phyloP scores from a whole-genome alignment of 2,888 invertebrate genomes.

The Tachystola acroxantha region DNA sequence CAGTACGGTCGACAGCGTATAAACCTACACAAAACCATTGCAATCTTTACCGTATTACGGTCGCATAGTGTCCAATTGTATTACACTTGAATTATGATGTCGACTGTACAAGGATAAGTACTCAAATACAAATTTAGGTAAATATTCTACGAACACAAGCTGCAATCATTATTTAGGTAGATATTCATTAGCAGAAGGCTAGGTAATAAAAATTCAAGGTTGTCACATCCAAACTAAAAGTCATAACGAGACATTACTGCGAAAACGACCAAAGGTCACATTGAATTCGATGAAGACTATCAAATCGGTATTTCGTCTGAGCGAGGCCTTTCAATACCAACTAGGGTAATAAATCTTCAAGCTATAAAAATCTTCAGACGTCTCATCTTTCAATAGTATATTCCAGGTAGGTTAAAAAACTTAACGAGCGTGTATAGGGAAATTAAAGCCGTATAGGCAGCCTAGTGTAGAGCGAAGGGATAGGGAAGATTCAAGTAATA shows the following conservation, averaged over 20 bases:
- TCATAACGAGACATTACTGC: slow-evolving; percentile 31
- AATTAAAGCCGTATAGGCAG: not conserved
- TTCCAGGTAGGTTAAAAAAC: not conserved
- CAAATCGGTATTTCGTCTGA: not conserved
- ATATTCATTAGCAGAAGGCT: slow-evolving; percentile 6
- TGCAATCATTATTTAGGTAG: slow-evolving; percentile 1
- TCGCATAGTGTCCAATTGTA: no score
- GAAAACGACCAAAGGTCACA: slow-evolving; percentile 40
- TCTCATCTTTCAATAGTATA: not conserved
- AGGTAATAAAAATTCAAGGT: slow-evolving; percentile 41
- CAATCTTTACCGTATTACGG: no score
- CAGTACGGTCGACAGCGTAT: no score
- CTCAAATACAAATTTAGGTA: not conserved
- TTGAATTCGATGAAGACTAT: not conserved
- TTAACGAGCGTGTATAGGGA: not conserved
- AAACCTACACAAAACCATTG: no score
- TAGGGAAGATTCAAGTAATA: slow-evolving; percentile 11
- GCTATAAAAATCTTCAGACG: not conserved
- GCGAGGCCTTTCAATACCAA: no score
- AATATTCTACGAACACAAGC: not conserved
- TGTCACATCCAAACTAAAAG: slow-evolving; percentile 33
- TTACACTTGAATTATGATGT: no score
- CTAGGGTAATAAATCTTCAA: not conserved
- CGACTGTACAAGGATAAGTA: no score
- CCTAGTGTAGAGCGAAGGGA: slow-evolving; percentile 15